phyloP scores from a whole-genome alignment of 2,113 vertebrate species.

The Carassius gibelio region DNA sequence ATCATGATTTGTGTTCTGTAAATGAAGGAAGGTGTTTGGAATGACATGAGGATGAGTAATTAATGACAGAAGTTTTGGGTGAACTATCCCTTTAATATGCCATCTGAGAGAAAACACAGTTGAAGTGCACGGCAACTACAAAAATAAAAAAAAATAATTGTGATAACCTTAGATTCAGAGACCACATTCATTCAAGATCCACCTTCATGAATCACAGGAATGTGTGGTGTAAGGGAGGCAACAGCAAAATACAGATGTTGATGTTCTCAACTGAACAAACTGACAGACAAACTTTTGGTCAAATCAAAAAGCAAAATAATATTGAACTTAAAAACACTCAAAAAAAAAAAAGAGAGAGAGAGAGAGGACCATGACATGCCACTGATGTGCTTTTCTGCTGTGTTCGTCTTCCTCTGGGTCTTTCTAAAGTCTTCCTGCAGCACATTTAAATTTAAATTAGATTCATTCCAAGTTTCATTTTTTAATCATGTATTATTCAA shows the following conservation, averaged over 20 bases:
- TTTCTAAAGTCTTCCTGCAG: constrained; percentile 50
- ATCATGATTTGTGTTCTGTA: no score
- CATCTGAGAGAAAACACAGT: no score
- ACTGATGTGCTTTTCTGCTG: constrained; percentile 39
- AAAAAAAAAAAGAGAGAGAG: not conserved
- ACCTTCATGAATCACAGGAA: not conserved
- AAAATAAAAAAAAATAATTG: no score
- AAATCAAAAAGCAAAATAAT: not conserved
- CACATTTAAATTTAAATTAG: constrained; percentile 69
- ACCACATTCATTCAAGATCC: constrained; percentile 28
- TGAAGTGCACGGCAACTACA: no score
- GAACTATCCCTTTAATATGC: no score
- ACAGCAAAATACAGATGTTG: not conserved
- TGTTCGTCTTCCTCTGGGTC: constrained; percentile 47
- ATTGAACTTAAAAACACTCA: not conserved
- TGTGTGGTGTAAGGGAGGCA: not conserved
- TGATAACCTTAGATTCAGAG: not conserved
- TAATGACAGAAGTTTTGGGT: no score
- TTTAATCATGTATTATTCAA: constrained; percentile 77
- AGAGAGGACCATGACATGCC: not conserved
- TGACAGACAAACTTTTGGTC: not conserved
- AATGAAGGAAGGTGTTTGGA: no score
- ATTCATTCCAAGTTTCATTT: constrained; percentile 73
- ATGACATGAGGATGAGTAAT: no score
- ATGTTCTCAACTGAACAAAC: not conserved